Conservation (phyloP, 1,140 invertebrate genomes). For the Dinoponera quadriceps region DNA sequence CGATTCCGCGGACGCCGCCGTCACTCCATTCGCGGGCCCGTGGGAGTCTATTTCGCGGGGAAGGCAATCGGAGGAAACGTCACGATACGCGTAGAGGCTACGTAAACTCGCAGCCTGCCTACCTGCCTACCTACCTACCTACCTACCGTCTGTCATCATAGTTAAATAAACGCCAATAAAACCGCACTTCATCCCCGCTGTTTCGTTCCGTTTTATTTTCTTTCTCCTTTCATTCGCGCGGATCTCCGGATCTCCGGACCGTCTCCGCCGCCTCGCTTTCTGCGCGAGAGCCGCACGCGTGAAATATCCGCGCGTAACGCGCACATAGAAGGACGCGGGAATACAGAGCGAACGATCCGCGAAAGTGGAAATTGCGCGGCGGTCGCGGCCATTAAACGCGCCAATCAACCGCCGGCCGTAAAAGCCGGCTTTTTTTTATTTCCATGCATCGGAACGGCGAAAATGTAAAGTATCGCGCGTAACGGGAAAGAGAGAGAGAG, state of each 20-base stretch:
- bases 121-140: too few relatives aligned
- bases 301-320: not conserved
- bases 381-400: slow-evolving; percentile 17
- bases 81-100: not conserved
- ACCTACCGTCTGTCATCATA: slow-evolving; percentile 3
- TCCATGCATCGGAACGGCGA: not conserved
- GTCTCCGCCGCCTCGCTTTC: too few relatives aligned
- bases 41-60: slow-evolving; percentile 28
- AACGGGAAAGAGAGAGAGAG: too few relatives aligned
- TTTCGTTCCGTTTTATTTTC: not conserved
- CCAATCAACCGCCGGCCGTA: slow-evolving; percentile 13
- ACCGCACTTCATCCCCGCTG: slow-evolving; percentile 12
- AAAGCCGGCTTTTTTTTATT: not conserved
- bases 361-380: slow-evolving; percentile 44
- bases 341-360: not conserved
- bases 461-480: not conserved
- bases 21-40: slow-evolving; percentile 7
- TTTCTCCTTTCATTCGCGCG: too few relatives aligned
- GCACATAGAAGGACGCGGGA: slow-evolving; percentile 27
- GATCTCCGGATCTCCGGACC: too few relatives aligned
- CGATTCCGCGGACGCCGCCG: not conserved
- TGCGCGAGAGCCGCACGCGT: not conserved
- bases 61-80: slow-evolving; percentile 10
- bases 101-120: slow-evolving; percentile 28
- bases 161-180: slow-evolving; percentile 48